Percentiles rank a stretch among this genome's conserved stretches.
Conservation (phyloP, 2,888 invertebrate genomes). For the Ichneumoninae sp. region DNA sequence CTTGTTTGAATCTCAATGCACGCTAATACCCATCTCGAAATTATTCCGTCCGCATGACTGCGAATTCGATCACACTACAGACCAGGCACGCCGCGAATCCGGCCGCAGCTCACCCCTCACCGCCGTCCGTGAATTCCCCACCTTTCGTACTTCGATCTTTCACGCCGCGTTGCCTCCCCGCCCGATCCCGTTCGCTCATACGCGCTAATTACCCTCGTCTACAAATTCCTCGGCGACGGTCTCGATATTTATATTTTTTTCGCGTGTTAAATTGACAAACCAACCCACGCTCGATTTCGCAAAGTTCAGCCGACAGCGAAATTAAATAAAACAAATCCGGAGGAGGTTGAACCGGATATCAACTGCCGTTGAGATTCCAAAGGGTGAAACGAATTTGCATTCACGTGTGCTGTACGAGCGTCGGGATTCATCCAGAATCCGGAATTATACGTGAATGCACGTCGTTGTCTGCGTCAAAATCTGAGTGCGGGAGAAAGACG, state of each 20-base stretch:
- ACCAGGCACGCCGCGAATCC: constrained; percentile 46
- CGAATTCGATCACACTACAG: constrained; percentile 64
- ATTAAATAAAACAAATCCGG: background rate
- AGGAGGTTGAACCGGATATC: background rate
- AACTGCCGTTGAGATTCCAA: background rate
- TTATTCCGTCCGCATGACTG: constrained; percentile 75
- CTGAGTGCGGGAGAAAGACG: constrained; percentile 11
- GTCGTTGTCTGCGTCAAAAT: constrained; percentile 36
- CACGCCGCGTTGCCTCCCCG: constrained; percentile 1
- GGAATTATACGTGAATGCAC: constrained; percentile 48
- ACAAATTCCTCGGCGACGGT: constrained; percentile 6
- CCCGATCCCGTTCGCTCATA: background rate
- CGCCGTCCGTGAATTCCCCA: background rate
- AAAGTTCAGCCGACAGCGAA: background rate
- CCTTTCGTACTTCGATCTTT: constrained; percentile 25
- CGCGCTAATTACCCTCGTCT: constrained; percentile 18
- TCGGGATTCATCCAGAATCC: constrained; percentile 2
- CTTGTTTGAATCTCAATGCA: constrained; percentile 73
- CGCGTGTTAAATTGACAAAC: constrained; percentile 4
- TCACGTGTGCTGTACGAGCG: background rate
- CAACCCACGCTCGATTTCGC: background rate
- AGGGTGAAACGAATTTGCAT: background rate
- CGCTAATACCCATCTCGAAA: constrained; percentile 74
- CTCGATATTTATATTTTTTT: constrained; percentile 24
- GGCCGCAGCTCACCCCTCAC: background rate